Evolutionary conservation across 1,140 invertebrate species (phyloP).

Genomic region (Papilio helenus): DNA sequence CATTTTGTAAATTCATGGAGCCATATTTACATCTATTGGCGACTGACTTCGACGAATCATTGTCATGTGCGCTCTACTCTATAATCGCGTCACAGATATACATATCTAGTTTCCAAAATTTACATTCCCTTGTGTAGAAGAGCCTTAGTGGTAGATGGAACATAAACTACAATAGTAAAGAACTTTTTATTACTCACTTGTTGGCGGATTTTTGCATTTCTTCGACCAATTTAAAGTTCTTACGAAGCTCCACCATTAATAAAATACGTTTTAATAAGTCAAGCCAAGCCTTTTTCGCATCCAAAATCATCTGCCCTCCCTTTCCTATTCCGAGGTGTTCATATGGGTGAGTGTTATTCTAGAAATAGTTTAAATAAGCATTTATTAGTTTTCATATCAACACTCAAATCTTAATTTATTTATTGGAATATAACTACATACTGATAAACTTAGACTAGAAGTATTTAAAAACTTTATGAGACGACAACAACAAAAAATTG

Average conservation of each 20-base stretch:
- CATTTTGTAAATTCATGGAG: too few relatives aligned
- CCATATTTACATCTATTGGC: too few relatives aligned
- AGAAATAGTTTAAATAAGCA: slow-evolving; percentile 2
- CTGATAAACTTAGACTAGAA: too few relatives aligned
- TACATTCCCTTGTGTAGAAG: too few relatives aligned
- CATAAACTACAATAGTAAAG: not conserved
- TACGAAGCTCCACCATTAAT: slow-evolving; percentile 54
- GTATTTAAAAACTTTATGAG: too few relatives aligned
- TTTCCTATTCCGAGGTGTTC: slow-evolving; percentile 60
- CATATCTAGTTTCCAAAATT: too few relatives aligned
- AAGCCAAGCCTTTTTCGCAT: slow-evolving; percentile 61
- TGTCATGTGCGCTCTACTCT: too few relatives aligned
- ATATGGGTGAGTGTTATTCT: slow-evolving; percentile 56
- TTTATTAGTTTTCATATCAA: not conserved
- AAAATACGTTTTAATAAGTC: slow-evolving; percentile 59
- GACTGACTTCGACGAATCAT: too few relatives aligned
- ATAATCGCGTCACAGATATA: too few relatives aligned
- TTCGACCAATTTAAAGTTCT: slow-evolving; percentile 55
- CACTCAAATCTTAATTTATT: too few relatives aligned
- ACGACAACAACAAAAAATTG: too few relatives aligned
- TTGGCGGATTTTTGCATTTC: slow-evolving; percentile 57
- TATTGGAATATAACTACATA: too few relatives aligned
- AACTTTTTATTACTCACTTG: slow-evolving; percentile 59
- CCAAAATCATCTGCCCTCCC: slow-evolving; percentile 59
- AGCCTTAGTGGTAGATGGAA: not conserved